Percentiles rank a stretch among this genome's conserved stretches.
These are phyloP conservation scores for Nomada fucata DNA, from an alignment of 2,888 invertebrate genomes.

Conservation along the genomic window DNA sequence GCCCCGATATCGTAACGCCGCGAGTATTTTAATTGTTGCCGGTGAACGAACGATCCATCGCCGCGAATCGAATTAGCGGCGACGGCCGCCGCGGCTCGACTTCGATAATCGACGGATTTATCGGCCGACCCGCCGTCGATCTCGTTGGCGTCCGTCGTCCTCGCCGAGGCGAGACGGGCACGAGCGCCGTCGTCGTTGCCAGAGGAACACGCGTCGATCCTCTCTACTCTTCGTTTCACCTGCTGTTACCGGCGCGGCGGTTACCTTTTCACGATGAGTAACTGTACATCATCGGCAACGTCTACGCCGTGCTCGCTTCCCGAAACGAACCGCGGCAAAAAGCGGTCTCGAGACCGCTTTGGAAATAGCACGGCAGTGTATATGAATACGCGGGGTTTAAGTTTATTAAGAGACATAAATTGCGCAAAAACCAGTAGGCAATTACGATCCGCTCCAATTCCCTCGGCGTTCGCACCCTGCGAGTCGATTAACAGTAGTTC, in stretches of 20 bases:
- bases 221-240: background rate
- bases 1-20: conserved; percentile 51
- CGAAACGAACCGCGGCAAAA: conserved; percentile 41
- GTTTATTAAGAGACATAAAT: conserved; percentile 54
- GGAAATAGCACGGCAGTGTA: conserved; percentile 20
- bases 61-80: conserved; percentile 39
- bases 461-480: conserved; percentile 45
- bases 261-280: conserved; percentile 15
- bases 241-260: background rate
- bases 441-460: conserved; percentile 68
- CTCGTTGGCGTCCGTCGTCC: background rate
- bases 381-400: conserved; percentile 22
- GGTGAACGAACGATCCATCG: conserved; percentile 19
- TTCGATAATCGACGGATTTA: conserved; percentile 50
- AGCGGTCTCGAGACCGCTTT: conserved; percentile 6
- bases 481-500: conserved; percentile 27
- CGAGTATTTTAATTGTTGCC: conserved; percentile 64
- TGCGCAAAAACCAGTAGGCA: conserved; percentile 42
- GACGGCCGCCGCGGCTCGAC: conserved; percentile 1
- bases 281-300: conserved; percentile 43
- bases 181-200: background rate
- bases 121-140: conserved; percentile 28
- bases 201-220: conserved; percentile 1
- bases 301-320: conserved; percentile 22
- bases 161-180: background rate